Percentiles rank a stretch among this genome's conserved stretches.
These are phyloP conservation scores for Drosophila persimilis DNA, from an alignment of 1,140 invertebrate species.

Conservation along the genomic window DNA sequence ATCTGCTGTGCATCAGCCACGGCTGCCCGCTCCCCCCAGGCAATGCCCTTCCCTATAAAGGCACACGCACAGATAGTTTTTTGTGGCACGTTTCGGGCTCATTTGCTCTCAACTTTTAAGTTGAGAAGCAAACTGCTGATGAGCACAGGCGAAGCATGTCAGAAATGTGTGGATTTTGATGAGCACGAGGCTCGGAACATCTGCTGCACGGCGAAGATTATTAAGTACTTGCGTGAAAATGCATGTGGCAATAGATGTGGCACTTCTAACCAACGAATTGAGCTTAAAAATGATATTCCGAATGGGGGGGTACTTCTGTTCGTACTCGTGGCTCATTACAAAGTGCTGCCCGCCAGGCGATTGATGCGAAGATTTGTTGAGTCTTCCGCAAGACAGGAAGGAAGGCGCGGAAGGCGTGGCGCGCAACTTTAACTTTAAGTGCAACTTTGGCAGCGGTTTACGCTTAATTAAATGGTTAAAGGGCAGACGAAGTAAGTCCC, in stretches of 20 bases:
- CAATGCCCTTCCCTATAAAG: no score
- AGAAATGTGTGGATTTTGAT: conserved; percentile 3
- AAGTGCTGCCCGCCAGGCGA: conserved; percentile 56
- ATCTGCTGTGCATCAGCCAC: no score
- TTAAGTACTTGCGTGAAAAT: no score
- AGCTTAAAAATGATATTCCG: no score
- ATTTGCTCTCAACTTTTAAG: conserved; percentile 36
- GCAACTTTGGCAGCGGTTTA: conserved; percentile 63
- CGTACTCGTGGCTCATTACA: conserved; percentile 57
- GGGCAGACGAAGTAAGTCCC: conserved; percentile 56
- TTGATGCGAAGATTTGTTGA: conserved; percentile 62
- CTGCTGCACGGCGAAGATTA: no score
- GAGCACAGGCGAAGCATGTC: conserved; percentile 41
- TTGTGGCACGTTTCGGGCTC: conserved; percentile 43
- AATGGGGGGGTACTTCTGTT: not conserved
- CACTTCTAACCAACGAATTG: no score
- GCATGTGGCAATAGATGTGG: no score
- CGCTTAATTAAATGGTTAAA: conserved; percentile 77
- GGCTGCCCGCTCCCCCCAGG: no score
- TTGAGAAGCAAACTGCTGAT: conserved; percentile 9
- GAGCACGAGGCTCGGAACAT: not conserved
- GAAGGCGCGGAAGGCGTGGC: not conserved
- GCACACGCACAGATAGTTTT: no score
- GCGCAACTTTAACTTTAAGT: conserved; percentile 69
- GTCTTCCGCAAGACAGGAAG: conserved; percentile 50